A percentile compares a stretch with the other conserved stretches of the same genome.
Evolutionary conservation across 2,797 vertebrate species (phyloP).

Genomic region (Tapirus indicus): DNA sequence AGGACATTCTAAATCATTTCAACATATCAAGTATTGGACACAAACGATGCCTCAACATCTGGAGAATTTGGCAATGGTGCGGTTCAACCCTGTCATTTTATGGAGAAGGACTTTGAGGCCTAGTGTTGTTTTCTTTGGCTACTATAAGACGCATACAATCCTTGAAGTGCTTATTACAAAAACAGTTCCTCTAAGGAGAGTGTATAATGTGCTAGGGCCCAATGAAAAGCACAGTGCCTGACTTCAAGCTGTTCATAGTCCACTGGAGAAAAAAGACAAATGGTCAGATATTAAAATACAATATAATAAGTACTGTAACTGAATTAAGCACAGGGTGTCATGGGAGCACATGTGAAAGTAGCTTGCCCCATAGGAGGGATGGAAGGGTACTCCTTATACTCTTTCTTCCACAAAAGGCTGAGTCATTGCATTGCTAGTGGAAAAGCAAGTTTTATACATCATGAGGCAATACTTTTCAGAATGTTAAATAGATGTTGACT

Average conservation of each 20-base stretch:
- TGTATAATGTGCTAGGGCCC: neutral
- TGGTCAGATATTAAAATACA: neutral
- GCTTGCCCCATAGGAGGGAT: too few species aligned
- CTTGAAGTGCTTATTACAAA: neutral
- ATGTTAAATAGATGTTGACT: neutral
- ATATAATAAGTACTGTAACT: neutral
- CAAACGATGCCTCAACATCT: neutral
- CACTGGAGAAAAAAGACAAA: neutral
- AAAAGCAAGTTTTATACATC: slow-evolving; percentile 20
- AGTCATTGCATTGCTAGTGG: neutral
- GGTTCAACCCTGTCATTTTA: neutral
- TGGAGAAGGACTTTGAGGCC: neutral
- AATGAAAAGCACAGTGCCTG: neutral
- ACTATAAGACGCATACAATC: neutral
- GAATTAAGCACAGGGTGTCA: neutral
- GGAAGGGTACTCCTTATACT: neutral
- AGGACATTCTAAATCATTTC: slow-evolving; percentile 30
- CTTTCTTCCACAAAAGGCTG: neutral
- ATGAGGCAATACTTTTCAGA: neutral
- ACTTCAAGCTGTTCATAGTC: neutral
- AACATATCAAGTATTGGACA: neutral
- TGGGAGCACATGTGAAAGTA: neutral
- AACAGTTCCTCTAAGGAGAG: neutral
- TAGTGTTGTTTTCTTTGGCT: neutral
- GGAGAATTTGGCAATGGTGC: neutral